Evolutionary conservation across 1,140 invertebrate genomes (phyloP), one percentile per base, ranked within the genome.

Genomic region (Nymphalis io): DNA sequence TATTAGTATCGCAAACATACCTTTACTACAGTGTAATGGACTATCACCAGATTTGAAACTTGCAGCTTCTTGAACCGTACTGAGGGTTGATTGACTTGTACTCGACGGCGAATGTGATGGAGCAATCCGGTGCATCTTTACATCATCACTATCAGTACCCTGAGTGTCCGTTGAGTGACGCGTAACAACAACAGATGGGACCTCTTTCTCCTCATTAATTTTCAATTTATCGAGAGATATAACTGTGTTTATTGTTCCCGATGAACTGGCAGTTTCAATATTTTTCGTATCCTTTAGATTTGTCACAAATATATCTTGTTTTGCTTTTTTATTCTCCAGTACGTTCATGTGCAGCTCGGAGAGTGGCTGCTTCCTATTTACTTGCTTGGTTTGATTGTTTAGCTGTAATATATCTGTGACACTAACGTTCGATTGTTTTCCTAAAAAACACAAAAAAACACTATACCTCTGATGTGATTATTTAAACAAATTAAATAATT

Each of bases 41-140:
- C 87, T 91, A 39, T 83, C 76, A n/a, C 63, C 80, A 46, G 85
- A 83, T 72, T 84, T 87, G 53, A 85, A 86, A 70, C 85, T 89
- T 6, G 59, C 62, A 60, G 70, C 74, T 61, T 91, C 89, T 51
- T 89, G 80, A 0, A 91, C 83, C 8, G 87, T 89, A 62, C 81
- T 88, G 3, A 87, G 65, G 15, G 89, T 89, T 0, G 87, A 87
- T 5, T 80, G 83, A 66, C 82, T 89, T 70, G 82, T 86, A 27
- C 76, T 85, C 1, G 86, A 88, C 0, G 87, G 82, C 0, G 88
- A 87, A 40, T 86, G 85, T n/a, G 86, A 88, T 46, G 79, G 78
- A 0, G 61, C 72, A 12, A 66, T 53, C 27, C 69, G 75, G 66
- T 63, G 60, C 58, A 48, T 80, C 70, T 42, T 75, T 0, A 60